phyloP scores from a whole-genome alignment of 2,797 vertebrate genomes.

The Pantherophis alleghaniensis region DNA sequence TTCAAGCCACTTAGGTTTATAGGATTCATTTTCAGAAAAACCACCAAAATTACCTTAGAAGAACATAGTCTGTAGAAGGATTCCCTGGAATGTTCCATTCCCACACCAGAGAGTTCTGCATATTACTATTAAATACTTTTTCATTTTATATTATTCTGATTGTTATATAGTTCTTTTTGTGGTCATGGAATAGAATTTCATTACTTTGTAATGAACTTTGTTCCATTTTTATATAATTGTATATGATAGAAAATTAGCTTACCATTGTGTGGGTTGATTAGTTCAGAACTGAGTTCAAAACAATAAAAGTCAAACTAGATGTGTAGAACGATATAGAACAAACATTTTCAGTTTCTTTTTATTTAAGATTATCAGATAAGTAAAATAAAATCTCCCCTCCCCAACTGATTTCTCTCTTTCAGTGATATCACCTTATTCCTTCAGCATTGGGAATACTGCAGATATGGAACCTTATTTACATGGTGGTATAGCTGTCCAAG shows the following conservation, averaged over 20 bases:
- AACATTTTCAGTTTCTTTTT: neutral
- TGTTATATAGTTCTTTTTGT: neutral
- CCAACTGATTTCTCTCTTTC: slow-evolving; percentile 30
- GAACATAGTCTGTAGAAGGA: neutral
- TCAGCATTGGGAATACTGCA: slow-evolving; percentile 90
- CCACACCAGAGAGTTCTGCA: neutral
- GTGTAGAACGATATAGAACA: neutral
- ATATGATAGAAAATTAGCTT: neutral
- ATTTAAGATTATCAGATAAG: neutral
- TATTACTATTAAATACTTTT: neutral
- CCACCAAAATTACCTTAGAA: neutral
- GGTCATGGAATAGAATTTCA: neutral
- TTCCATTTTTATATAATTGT: neutral
- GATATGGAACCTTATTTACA: slow-evolving; percentile 86
- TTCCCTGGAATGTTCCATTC: neutral
- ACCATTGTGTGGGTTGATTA: neutral
- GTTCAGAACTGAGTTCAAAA: neutral
- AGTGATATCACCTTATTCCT: slow-evolving; percentile 93
- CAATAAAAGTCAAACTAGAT: neutral
- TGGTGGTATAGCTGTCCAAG: slow-evolving; percentile 89
- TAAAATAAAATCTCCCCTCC: neutral
- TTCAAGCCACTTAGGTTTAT: neutral
- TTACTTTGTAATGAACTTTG: neutral
- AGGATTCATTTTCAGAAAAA: neutral
- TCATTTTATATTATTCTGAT: neutral